Evolutionary conservation across 2,888 invertebrate species (phyloP), one percentile per base, ranked within the genome.

Genomic region (Drosophila neonasuta): DNA sequence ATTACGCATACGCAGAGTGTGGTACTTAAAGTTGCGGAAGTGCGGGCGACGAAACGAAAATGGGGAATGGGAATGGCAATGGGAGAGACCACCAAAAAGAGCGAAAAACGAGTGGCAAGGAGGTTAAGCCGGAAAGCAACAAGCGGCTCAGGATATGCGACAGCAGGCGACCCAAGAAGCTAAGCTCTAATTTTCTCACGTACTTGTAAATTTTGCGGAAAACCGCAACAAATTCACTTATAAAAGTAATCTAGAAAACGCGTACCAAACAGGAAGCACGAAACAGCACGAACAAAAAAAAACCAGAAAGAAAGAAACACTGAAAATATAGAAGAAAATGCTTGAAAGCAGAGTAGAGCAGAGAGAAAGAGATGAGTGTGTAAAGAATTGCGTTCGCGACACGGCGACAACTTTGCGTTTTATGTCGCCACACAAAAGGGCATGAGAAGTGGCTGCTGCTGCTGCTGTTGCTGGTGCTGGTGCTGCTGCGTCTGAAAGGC

Each of bases 171-270:
- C 44, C 57, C 63, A 67, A 69, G 67, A 68, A 78, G 81, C 81
- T 81, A 83, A 83, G 84, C 83, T 80, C 86, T 83, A 83, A 83
- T 83, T 83, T 86, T 83, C 83, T 83, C 83, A 83, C 83, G 83
- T 83, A 83, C 83, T 83, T 86, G 86, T 83, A 83, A 83, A 83
- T 86, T 83, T 83, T 86, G 83, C 83, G 83, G 83, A 83, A 83
- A 83, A 83, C 83, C 83, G 83, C 83, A 83, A 83, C 83, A 83
- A 83, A 83, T 83, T 83, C 86, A 83, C 83, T 83, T 83, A 83
- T 76, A 83, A 83, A 83, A 83, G 83, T 83, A 83, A 83, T 86
- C 86, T 83, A 81, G 86, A 84, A 81, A 81, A 71, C 85, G 82
- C 81, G 81, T 77, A 81, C 77, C 64, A 73, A 79, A 82, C 83